Evolutionary conservation across 2,888 invertebrate genomes (phyloP), one percentile per base, ranked within the genome.

Genomic region (Limnephilus lunatus): DNA sequence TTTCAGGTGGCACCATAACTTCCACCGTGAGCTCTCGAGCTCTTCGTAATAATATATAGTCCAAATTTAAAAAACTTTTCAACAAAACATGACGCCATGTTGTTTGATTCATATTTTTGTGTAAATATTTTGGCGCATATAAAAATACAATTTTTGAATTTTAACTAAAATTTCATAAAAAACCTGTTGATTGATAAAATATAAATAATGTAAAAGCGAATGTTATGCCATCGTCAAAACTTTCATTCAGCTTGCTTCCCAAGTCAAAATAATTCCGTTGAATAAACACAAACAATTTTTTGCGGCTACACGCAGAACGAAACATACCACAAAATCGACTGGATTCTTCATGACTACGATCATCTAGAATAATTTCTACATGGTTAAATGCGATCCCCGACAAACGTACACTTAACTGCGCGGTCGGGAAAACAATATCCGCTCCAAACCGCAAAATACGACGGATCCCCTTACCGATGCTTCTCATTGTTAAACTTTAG

Each of bases 351-450:
- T 87, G 87, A 86, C 31, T 86, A 39, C 35, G 53, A 25, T 83
- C n/a, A 53, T 83, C 15, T 39, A 85, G 0, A 44, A 44, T 44
- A 90, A 48, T 25, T 83, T 85, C 25, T 44, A 85, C 53, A 90
- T 35, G 35, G 90, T 85, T 90, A 32, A 90, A 90, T 90, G 68
- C 68, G 48, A 89, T 92, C 91, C 89, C 92, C 92, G 86, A 90
- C 91, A 89, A 92, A 92, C 82, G 91, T 89, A 86, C 44, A 92
- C 86, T 90, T 89, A 91, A 92, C 90, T 85, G 89, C 91, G 93
- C 93, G 93, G 93, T 93, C 83, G 91, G 89, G 89, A 88, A 93
- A 93, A 91, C 93, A 93, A 93, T 93, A 93, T 93, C 93, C 93
- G 93, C 88, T 81, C 32, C 31, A 91, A 85, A 92, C 93, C 93